Evolutionary conservation across 2,797 vertebrate species (phyloP).

Genomic region (Cirrhinus molitorella): DNA sequence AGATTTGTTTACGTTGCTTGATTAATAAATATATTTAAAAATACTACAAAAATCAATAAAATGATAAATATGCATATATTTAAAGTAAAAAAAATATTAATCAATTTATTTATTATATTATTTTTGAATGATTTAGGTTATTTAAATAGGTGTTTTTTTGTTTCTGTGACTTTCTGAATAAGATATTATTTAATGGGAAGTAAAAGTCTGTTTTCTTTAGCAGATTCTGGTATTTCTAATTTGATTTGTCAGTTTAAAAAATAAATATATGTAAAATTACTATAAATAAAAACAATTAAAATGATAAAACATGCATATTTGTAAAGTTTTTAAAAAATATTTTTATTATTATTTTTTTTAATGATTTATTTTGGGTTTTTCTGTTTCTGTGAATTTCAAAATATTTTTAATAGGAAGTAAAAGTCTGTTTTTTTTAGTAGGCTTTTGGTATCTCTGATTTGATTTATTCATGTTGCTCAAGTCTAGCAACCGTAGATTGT

Average conservation of each 20-base stretch:
- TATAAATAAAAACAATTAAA: not conserved
- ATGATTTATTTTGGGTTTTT: not conserved
- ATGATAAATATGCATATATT: no score
- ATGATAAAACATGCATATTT: not conserved
- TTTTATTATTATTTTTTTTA: not conserved
- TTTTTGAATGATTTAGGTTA: not conserved
- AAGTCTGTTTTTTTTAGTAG: not conserved
- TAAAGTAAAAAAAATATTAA: no score
- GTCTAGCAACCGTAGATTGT: not conserved
- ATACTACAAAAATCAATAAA: no score
- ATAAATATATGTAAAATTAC: not conserved
- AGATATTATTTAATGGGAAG: not conserved
- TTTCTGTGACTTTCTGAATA: not conserved
- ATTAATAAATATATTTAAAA: no score
- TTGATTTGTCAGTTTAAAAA: not conserved
- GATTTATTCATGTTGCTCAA: not conserved
- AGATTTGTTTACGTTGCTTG: no score
- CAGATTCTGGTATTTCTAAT: not conserved
- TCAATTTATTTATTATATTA: not conserved
- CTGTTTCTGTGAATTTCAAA: not conserved
- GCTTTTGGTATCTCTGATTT: not conserved
- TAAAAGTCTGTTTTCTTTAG: not conserved
- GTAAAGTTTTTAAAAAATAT: not conserved
- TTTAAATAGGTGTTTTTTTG: not conserved
- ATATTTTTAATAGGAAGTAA: not conserved